Base-by-base conservation (phyloP, 2,113 vertebrate genomes). In the Pygathrix nemaeus region DNA sequence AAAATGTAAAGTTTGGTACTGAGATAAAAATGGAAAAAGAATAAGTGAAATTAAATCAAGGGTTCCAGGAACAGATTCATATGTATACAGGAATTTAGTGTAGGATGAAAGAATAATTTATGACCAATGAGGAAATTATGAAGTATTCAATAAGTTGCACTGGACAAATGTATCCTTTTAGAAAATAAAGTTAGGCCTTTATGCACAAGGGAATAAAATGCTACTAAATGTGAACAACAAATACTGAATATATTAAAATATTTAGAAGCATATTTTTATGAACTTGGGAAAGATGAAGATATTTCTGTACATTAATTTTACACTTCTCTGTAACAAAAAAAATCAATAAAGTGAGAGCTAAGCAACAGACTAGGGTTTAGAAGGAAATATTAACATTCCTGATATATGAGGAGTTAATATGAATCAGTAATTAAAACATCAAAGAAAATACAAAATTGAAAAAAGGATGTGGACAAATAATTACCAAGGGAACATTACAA, bases 321-420 rank as follows among this genome's bases (percentile, higher is more conserved):
- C 96, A 66, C 12, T 83, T 79, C 21, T 88, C 32, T 89, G 40
- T 38, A 84, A 61, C 11, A 73, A 57, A 90, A 88, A 94, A 10
- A 52, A 85, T 43, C 52, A 57, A 43, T 83, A 50, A 89, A 66
- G 50, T 66, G 61, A 90, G 43, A 88, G 40, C 75, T 61, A 91
- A 82, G 40, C 66, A 89, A 94, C 40, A 83, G 18, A 87, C 2
- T 61, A 2, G 4, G 73, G 16, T 87, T 88, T 91, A 76, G 23
- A 94, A 94, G 52, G 85, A 96, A 84, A 48, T 57, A 88, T 68
- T 38, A 92, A 76, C 3, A 50, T 72, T 90, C n/a, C 13, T 82
- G 32, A 81, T 2, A 81, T 27, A 92, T 66, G 94, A 52, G 27
- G n/a, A 70, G 12, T 23, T 88, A 86, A 27, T 78, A 70, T 30